Evolutionary conservation across 2,113 vertebrate species (phyloP), one percentile per base, ranked within the genome.

Genomic region (Okapia johnstoni): DNA sequence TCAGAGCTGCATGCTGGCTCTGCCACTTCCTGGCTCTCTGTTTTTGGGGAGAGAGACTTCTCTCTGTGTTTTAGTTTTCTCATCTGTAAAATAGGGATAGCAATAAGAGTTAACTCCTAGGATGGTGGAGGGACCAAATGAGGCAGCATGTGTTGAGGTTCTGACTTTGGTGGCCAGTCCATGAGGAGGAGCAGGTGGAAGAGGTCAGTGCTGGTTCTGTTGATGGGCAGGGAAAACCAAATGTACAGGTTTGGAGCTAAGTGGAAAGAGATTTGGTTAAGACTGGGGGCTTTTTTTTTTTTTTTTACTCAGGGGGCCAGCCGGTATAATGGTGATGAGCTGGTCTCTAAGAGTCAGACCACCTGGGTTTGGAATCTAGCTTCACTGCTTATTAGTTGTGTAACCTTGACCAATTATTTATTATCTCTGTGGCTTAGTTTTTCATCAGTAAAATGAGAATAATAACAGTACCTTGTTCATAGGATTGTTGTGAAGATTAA

Each of bases 391-490:
- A 52, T 30, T 70, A 92, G 10, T 54, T 88, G 30, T 28, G 21
- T 81, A 73, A 77, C 30, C 54, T 80, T 70, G n/a, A 86, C 36
- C 50, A 43, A 57, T 88, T 58, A 55, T 43, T 93, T 89, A 40
- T 48, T 40, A 9, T 88, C 83, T 87, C 46, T 92, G 55, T 79
- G 77, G 40, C 70, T 96, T 40, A 52, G 26, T 7, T 96, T 87
- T 88, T 93, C 26, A 85, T 96, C 81, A 88, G 54, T 77, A 93
- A 81, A 96, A 58, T 73, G 52, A 91, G 92, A 63, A 85, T 86
- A 86, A 25, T 66, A 91, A 84, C 36, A 76, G 12, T 73, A 66
- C 54, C 25, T 93, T 85, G 52, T 87, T 96, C 28, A 13, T 61
- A 43, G 12, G 16, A 52, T 50, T 77, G 36, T 46, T 77, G 13